Conservation (phyloP, 1,140 invertebrate species). For the Odontomachus brunneus region DNA sequence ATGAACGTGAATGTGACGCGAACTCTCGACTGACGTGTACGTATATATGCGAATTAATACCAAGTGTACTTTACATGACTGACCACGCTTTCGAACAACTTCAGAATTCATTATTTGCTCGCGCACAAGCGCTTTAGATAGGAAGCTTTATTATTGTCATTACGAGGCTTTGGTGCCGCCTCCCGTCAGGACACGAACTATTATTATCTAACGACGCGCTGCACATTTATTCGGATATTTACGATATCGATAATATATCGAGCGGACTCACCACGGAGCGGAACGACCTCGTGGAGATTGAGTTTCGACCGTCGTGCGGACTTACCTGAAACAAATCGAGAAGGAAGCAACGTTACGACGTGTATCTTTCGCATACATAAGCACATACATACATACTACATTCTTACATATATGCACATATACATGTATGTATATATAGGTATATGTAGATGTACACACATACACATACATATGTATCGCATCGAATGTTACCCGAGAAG, state of each 20-base stretch:
- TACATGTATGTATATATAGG: too few relatives aligned
- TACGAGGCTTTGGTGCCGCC: background rate
- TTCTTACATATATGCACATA: too few relatives aligned
- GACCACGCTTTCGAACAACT: background rate
- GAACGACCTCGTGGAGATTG: background rate
- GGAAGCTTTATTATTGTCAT: conserved; percentile 23
- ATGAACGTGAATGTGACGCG: conserved; percentile 10
- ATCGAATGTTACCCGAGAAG: background rate
- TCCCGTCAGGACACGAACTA: background rate
- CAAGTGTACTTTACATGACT: conserved; percentile 5
- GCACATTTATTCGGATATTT: background rate
- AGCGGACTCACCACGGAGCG: conserved; percentile 38
- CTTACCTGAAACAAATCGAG: conserved; percentile 67
- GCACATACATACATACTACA: too few relatives aligned
- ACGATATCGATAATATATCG: background rate
- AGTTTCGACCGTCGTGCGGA: conserved; percentile 12
- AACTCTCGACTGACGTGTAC: background rate
- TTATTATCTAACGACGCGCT: too few relatives aligned
- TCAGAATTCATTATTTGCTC: conserved; percentile 12
- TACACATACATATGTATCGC: too few relatives aligned
- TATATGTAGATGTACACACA: too few relatives aligned
- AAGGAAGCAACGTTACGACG: conserved; percentile 2
- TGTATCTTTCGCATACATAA: background rate
- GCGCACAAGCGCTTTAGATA: background rate
- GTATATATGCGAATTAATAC: background rate